Base-by-base conservation (phyloP, 2,888 invertebrate species). In the Diarsia brunnea region DNA sequence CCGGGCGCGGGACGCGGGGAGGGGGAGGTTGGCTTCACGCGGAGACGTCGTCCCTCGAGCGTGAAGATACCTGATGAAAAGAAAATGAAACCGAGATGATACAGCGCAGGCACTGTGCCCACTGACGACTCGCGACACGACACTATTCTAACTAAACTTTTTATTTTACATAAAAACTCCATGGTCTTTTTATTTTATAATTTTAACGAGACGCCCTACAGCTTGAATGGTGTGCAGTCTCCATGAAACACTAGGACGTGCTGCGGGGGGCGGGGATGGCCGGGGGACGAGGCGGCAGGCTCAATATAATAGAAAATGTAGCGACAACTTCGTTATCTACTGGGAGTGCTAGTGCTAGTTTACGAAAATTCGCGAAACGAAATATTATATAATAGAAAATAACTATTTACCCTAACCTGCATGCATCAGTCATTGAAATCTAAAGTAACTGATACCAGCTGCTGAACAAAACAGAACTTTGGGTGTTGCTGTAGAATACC, bases 1-100 rank as follows among this genome's bases (percentile, higher is more conserved):
- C 16, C 24, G 31, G 65, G 64, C 0, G 55, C 1, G 67, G 63
- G 27, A 63, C 31, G 49, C 43, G 19, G 68, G 45, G 65, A 70
- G 45, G 73, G 75, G 65, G 75, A 47, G 73, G 55, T 78, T 63
- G 78, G 75, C 71, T 71, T 81, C 77, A 81, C 81, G 87, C 84
- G 85, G 90, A 91, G 92, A 89, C 90, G 89, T 78, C 87, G 90
- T 90, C 91, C 89, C 90, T 90, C 84, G 91, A 93, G 94, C 94
- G 92, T 92, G 91, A 93, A 94, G 91, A 92, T 91, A 91, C 92
- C 93, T 93, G 93, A 94, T 94, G 94, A 94, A 94, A 94, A 94
- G 94, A 94, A 94, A 94, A 94, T 94, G 94, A 94, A 92, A 92
- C 92, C 87, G 89, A 89, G 89, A 90, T 89, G 90, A 88, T 79